phyloP scores from a whole-genome alignment of 2,113 vertebrate genomes.

The Agapornis roseicollis region DNA sequence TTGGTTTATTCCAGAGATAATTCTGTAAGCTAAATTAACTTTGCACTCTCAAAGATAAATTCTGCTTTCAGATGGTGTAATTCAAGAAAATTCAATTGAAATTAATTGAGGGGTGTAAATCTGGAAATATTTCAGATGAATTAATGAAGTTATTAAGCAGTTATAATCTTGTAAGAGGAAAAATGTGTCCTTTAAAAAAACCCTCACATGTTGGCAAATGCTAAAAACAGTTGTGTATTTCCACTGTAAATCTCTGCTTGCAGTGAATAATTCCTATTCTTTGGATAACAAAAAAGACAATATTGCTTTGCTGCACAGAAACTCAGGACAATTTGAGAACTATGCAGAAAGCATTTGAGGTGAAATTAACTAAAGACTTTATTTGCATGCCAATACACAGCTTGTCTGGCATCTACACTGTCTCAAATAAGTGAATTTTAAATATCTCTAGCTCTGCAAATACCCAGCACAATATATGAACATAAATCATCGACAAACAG shows the following conservation, averaged over 20 bases:
- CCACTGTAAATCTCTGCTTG: background rate
- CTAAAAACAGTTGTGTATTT: background rate
- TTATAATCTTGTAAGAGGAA: slow-evolving; percentile 28
- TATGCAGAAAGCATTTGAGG: background rate
- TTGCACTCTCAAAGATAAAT: slow-evolving; percentile 11
- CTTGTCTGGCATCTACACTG: background rate
- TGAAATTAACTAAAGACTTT: background rate
- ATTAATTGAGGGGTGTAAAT: slow-evolving; percentile 46
- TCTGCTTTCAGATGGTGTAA: slow-evolving; percentile 24
- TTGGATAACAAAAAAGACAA: background rate
- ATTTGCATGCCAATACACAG: background rate
- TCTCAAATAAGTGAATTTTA: background rate
- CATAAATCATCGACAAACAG: background rate
- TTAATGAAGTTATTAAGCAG: slow-evolving; percentile 38
- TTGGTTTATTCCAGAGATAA: slow-evolving; percentile 27
- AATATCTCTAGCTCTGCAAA: background rate
- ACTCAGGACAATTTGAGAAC: background rate
- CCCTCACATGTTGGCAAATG: background rate
- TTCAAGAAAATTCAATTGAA: slow-evolving; percentile 52
- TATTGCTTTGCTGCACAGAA: background rate
- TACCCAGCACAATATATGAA: background rate
- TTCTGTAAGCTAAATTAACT: slow-evolving; percentile 36
- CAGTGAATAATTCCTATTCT: slow-evolving; percentile 1
- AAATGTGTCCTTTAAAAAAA: slow-evolving; percentile 15
- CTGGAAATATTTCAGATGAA: slow-evolving; percentile 45